Evolutionary conservation across 2,797 vertebrate genomes (phyloP).

Genomic region (Pempheris klunzingeri): DNA sequence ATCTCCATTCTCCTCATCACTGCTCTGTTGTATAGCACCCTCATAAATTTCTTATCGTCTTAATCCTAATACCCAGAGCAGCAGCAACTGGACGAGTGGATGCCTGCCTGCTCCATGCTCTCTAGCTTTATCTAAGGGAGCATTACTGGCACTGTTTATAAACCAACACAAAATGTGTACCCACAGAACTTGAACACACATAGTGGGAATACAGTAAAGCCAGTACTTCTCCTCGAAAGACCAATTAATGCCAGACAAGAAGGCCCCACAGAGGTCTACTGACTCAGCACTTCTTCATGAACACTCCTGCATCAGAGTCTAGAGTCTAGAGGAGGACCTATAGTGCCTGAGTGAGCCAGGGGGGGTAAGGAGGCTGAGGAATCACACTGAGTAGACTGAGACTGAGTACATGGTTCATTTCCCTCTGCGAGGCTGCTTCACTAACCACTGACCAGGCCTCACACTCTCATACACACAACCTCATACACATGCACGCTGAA

Average conservation of each 20-base stretch:
- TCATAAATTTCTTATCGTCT: slow-evolving; percentile 55
- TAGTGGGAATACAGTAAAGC: slow-evolving; percentile 70
- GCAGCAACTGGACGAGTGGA: slow-evolving; percentile 60
- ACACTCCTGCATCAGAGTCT: slow-evolving; percentile 22
- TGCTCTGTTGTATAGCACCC: slow-evolving; percentile 20
- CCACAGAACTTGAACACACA: slow-evolving; percentile 62
- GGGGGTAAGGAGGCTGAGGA: slow-evolving; percentile 20
- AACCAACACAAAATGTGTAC: slow-evolving; percentile 73
- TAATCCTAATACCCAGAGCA: slow-evolving; percentile 53
- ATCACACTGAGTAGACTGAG: slow-evolving; percentile 10
- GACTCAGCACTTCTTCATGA: slow-evolving; percentile 71
- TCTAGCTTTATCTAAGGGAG: slow-evolving; percentile 68
- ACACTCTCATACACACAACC: slow-evolving; percentile 1
- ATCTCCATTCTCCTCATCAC: slow-evolving; percentile 14
- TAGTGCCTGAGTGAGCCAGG: slow-evolving; percentile 3
- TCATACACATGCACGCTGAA: slow-evolving; percentile 15
- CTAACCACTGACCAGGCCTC: slow-evolving; percentile 44
- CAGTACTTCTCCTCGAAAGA: slow-evolving; percentile 63
- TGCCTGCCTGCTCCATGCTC: slow-evolving; percentile 59
- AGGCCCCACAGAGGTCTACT: slow-evolving; percentile 71
- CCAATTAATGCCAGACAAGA: slow-evolving; percentile 80
- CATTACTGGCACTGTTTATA: slow-evolving; percentile 66
- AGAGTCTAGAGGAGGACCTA: slow-evolving; percentile 19
- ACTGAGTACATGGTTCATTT: slow-evolving; percentile 12
- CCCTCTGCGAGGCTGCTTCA: slow-evolving; percentile 27